Evolutionary conservation across 2,888 invertebrate genomes (phyloP).

Genomic region (Agonopterix subpropinquella): DNA sequence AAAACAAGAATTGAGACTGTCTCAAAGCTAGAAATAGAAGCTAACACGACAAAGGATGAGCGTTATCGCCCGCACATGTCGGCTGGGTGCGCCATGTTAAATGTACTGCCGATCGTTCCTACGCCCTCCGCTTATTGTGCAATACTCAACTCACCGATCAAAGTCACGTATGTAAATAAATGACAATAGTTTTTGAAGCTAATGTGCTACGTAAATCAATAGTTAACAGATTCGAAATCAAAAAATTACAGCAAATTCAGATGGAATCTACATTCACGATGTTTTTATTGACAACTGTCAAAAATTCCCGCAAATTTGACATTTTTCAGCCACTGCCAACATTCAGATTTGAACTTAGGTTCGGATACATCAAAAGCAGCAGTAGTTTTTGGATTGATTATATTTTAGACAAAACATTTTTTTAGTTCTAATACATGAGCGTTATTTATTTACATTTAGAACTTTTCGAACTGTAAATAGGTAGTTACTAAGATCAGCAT

Average conservation of each 20-base stretch:
- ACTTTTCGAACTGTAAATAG: too few species aligned
- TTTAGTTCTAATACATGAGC: not conserved
- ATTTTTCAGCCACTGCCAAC: conserved; percentile 21
- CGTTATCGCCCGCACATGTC: conserved; percentile 66
- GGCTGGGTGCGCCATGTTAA: conserved; percentile 66
- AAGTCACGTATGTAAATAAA: conserved; percentile 27
- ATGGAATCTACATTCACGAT: conserved; percentile 44
- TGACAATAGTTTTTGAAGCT: conserved; percentile 12
- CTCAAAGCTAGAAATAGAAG: conserved; percentile 38
- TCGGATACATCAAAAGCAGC: conserved; percentile 4
- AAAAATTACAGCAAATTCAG: conserved; percentile 24
- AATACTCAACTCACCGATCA: conserved; percentile 50
- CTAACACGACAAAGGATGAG: conserved; percentile 56
- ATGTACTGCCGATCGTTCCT: conserved; percentile 39
- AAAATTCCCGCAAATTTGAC: conserved; percentile 67
- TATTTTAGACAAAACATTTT: not conserved
- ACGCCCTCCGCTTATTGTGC: conserved; percentile 27
- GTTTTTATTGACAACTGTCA: conserved; percentile 71
- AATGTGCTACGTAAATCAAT: conserved; percentile 14
- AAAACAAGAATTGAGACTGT: conserved; percentile 31
- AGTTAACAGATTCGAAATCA: conserved; percentile 18
- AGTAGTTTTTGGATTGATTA: too few species aligned
- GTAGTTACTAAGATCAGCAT: too few species aligned
- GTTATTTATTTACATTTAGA: not conserved
- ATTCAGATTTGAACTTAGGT: not conserved